Evolutionary conservation across 1,140 invertebrate genomes (phyloP), one percentile per base, ranked within the genome.

Genomic region (Akabosia matsudoensis): DNA sequence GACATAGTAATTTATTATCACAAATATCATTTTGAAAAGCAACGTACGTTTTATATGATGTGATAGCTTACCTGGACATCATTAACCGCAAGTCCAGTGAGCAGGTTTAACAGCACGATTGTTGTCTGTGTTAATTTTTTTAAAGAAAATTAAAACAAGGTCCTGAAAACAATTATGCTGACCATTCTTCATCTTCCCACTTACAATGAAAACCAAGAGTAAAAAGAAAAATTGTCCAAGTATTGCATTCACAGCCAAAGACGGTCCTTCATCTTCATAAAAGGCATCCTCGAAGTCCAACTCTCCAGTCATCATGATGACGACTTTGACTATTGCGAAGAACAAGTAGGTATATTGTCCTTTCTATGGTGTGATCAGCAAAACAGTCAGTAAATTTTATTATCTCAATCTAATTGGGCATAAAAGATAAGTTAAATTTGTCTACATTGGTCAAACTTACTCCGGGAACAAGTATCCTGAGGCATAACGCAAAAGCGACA

Each of bases 301-400:
- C 30, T 78, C 77, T 14, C 77, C 77, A 30, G 77, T 78, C 77
- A 78, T 78, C 77, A 78, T 76, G 13, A 78, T 76, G 7, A 78
- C 37, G 0, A 78, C 74, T 52, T 78, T 78, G 18, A 78, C 70
- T 26, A 78, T 74, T 0, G 64, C 77, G 24, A 78, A 74, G 18
- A 75, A 18, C 1, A 78, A 14, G 34, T 74, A 76, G 13, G 54
- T 70, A 34, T 74, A 78, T 54, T 78, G 77, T 37, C 77, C 77
- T 76, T 78, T 78, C 74, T 78, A 34, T n/a, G 13, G 7, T 3
- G 54, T 13, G 10, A 56, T 4, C 7, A 56, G 10, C 14, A 56
- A 10, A 56, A n/a, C 54, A 56, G 14, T 13, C 54, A 45, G 18
- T 56, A 10, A 56, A 56, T 56, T 56, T 16, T 10, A 22, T 45